Base-by-base conservation (phyloP, 2,888 invertebrate genomes). In the Neocrepidodera transversa region DNA sequence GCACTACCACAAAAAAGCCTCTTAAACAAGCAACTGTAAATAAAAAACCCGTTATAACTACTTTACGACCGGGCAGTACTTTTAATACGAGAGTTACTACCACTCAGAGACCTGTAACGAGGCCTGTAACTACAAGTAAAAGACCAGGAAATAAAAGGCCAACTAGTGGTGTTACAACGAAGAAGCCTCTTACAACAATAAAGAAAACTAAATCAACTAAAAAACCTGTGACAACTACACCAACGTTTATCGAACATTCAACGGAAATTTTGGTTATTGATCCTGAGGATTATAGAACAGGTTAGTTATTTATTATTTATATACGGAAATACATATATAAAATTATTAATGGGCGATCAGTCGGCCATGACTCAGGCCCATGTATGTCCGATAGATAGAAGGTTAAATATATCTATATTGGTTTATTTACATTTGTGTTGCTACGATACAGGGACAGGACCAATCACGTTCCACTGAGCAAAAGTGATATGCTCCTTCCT, bases 171-270 rank as follows among this genome's bases (percentile, higher is more conserved):
- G 28, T 40, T 11, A 43, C 65, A 14, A 76, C 80, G 2, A 79
- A 74, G 36, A 84, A 80, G 32, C 83, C 84, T 1, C 71, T 76
- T 0, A 73, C 76, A 0, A 59, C 60, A 1, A 65, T 58, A 4
- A 68, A 60, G 23, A 54, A 64, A 18, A 77, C 82, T n/a, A 82
- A 82, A 13, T 82, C 82, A 0, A 82, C 79, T 52, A 83, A 71
- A 52, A 77, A 79, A 65, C 82, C 82, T 49, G 50, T 74, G 62
- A 71, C 75, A 68, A 77, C 76, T 1, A 82, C 82, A 0, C 82
- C 83, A 64, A 75, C 71, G 55, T 78, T 78, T 35, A 73, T 75
- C 0, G 81, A 83, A 32, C 68, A 66, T 17, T 69, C 71, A 6
- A 64, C 66, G 1, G 66, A 69, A 18, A 38, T 48, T 36, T 52